phyloP scores from a whole-genome alignment of 2,797 vertebrate species.

The Melanogrammus aeglefinus region DNA sequence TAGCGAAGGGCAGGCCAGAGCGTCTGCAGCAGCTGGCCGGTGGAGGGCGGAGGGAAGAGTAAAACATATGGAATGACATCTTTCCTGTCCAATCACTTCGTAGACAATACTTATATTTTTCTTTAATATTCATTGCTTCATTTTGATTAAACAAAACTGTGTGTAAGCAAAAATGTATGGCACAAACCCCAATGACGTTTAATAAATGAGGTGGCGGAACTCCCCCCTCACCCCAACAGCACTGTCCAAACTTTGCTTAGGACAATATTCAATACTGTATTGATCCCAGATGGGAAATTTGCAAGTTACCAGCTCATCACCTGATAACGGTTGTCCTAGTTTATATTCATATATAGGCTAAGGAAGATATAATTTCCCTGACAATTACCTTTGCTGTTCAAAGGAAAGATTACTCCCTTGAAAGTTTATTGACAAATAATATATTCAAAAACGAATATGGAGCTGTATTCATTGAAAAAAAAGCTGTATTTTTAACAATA shows the following conservation, averaged over 20 bases:
- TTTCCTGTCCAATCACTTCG: conserved; percentile 29
- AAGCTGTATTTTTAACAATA: not conserved
- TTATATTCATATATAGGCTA: not conserved
- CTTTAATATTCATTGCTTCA: not conserved
- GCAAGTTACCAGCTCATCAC: not conserved
- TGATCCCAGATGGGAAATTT: not conserved
- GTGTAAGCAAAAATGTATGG: not conserved
- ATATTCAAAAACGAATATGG: not conserved
- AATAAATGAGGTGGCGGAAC: not conserved
- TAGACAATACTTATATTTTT: not conserved
- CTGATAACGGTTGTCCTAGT: not conserved
- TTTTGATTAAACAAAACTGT: not conserved
- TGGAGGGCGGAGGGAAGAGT: conserved; percentile 17
- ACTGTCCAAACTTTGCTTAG: not conserved
- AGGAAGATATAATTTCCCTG: not conserved
- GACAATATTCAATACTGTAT: not conserved
- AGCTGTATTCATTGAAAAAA: not conserved
- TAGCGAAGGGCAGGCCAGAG: conserved; percentile 24
- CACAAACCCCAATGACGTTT: not conserved
- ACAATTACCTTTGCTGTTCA: not conserved
- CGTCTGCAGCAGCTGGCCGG: conserved; percentile 28
- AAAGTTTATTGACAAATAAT: not conserved
- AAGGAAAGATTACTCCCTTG: not conserved
- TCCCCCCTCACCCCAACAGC: not conserved
- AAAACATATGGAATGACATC: conserved; percentile 22